A percentile compares a stretch with the other conserved stretches of the same genome.
phyloP scores from a whole-genome alignment of 1,140 invertebrate species.

The Octopus bimaculoides region DNA sequence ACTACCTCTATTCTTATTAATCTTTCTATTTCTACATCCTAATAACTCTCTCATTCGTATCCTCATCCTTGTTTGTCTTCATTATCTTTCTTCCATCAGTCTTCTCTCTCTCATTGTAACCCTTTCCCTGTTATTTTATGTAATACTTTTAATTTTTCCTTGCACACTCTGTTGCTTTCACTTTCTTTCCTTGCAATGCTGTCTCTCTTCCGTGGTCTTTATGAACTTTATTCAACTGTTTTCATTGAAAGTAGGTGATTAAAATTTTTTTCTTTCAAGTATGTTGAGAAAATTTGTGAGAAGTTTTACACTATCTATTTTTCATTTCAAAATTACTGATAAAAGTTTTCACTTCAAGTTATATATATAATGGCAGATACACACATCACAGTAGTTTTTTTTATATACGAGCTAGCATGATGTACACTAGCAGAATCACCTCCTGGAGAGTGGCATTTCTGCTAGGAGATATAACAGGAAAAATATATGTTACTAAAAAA shows the following conservation, averaged over 20 bases:
- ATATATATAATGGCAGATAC: too few species aligned
- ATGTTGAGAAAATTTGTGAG: neutral
- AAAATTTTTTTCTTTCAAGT: constrained; percentile 5
- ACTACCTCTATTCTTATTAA: neutral
- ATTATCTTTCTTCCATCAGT: neutral
- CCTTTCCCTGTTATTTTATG: neutral
- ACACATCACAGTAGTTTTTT: too few species aligned
- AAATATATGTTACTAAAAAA: neutral
- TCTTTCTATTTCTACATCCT: neutral
- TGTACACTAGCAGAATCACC: too few species aligned
- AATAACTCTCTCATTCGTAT: neutral
- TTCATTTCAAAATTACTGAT: too few species aligned
- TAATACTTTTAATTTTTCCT: neutral
- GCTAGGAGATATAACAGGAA: too few species aligned
- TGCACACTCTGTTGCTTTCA: neutral
- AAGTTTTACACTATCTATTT: neutral
- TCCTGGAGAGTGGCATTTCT: too few species aligned
- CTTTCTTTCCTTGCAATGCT: neutral
- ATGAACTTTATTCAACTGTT: neutral
- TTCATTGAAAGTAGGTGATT: neutral
- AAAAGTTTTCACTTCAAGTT: too few species aligned
- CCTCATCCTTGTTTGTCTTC: neutral
- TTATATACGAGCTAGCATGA: too few species aligned
- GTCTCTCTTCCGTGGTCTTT: neutral
- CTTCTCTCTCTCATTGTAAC: neutral